Evolutionary conservation across 1,140 invertebrate genomes (phyloP).

Genomic region (Maniola jurtina): DNA sequence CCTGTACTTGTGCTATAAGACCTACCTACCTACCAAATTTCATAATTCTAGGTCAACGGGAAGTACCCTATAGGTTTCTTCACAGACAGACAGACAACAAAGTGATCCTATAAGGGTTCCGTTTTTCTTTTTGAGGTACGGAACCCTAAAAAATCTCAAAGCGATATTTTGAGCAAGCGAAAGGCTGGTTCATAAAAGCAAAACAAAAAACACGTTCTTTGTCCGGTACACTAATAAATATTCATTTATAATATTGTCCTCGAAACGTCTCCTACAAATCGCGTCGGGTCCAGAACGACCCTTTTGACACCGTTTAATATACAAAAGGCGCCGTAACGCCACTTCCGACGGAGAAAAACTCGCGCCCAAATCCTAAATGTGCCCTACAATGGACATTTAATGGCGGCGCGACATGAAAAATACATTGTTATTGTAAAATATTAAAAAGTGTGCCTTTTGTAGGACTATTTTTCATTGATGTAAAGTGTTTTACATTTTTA

Average conservation of each 20-base stretch:
- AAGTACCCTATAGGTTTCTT: too few species aligned
- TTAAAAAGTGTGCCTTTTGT: not conserved
- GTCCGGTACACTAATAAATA: not conserved
- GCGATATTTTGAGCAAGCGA: too few species aligned
- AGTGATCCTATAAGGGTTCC: too few species aligned
- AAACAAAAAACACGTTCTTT: not conserved
- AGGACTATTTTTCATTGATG: not conserved
- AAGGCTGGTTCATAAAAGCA: too few species aligned
- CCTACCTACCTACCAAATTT: too few species aligned
- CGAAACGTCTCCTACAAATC: not conserved
- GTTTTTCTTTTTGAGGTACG: too few species aligned
- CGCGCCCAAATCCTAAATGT: not conserved
- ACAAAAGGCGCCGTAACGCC: not conserved
- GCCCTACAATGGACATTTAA: not conserved
- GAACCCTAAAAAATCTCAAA: too few species aligned
- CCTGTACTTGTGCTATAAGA: too few species aligned
- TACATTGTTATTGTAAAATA: not conserved
- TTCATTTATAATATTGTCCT: slow-evolving; percentile 1
- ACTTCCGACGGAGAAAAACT: not conserved
- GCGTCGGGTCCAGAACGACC: not conserved
- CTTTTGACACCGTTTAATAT: slow-evolving; percentile 4
- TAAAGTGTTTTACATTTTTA: too few species aligned
- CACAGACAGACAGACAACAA: too few species aligned
- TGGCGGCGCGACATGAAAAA: not conserved
- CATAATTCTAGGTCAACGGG: too few species aligned